Conservation (phyloP, 2,797 vertebrate species). For the Chelon auratus region DNA sequence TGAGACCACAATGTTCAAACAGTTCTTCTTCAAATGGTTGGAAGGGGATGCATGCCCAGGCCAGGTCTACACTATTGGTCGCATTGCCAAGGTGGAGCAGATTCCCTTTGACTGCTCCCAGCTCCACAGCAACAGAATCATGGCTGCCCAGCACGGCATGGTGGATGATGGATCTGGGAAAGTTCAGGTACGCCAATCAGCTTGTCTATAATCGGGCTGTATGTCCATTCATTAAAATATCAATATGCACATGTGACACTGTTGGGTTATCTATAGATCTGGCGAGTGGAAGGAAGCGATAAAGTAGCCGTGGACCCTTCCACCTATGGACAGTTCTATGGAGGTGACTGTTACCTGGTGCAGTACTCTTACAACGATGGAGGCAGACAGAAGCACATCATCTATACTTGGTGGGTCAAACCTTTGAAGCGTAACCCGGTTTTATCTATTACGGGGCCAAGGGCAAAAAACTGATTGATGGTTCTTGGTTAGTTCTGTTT, state of each 20-base stretch:
- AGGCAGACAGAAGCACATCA: constrained; percentile 74
- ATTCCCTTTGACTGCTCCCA: constrained; percentile 81
- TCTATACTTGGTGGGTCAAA: constrained; percentile 84
- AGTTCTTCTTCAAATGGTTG: constrained; percentile 85
- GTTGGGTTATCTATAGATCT: constrained; percentile 75
- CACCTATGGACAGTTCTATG: constrained; percentile 82
- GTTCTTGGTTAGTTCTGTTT: too few relatives aligned
- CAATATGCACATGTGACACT: not conserved
- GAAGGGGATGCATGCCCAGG: constrained; percentile 75
- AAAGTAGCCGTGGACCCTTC: constrained; percentile 73
- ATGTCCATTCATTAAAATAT: not conserved
- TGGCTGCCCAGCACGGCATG: constrained; percentile 86
- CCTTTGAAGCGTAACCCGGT: not conserved
- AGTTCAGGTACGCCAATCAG: constrained; percentile 72
- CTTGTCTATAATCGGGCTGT: not conserved
- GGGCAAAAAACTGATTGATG: too few relatives aligned
- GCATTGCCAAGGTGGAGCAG: constrained; percentile 75
- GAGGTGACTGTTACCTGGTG: constrained; percentile 87
- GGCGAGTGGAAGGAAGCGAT: constrained; percentile 79
- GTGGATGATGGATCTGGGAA: constrained; percentile 84
- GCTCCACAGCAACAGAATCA: constrained; percentile 74
- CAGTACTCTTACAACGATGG: constrained; percentile 78
- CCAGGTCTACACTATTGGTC: constrained; percentile 63
- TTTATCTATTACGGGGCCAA: too few relatives aligned
- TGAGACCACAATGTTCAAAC: constrained; percentile 83